These are phyloP conservation scores for Gavialis gangeticus DNA, from an alignment of 2,113 vertebrate species.

Conservation along the genomic window DNA sequence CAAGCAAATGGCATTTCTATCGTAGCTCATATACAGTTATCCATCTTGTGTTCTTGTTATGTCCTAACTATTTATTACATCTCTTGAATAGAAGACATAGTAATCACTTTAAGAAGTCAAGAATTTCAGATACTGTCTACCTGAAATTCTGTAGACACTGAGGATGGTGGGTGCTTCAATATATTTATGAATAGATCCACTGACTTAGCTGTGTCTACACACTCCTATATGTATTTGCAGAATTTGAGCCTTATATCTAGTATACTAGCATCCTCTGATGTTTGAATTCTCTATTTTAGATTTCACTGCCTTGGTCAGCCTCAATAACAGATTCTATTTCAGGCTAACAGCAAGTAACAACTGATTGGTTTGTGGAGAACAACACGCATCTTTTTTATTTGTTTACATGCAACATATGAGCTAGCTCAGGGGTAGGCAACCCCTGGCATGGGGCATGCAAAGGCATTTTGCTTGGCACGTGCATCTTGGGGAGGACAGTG, in stretches of 20 bases:
- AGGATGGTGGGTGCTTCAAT: not conserved
- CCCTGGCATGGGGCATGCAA: too few relatives aligned
- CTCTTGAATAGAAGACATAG: not conserved
- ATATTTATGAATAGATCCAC: rapidly evolving
- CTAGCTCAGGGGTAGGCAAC: not conserved
- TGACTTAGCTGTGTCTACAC: not conserved
- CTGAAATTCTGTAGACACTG: not conserved
- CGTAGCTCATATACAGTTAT: rapidly evolving
- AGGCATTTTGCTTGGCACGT: too few relatives aligned
- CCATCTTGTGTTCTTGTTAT: too few relatives aligned
- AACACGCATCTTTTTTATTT: not conserved
- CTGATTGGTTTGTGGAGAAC: not conserved
- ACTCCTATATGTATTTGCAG: not conserved
- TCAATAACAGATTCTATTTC: not conserved
- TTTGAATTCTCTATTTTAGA: not conserved
- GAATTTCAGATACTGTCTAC: not conserved
- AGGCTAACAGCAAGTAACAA: not conserved
- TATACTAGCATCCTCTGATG: not conserved
- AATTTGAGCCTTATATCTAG: not conserved
- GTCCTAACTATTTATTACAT: not conserved
- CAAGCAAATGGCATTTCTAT: not conserved
- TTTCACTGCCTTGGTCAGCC: not conserved
- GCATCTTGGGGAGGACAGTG: too few relatives aligned
- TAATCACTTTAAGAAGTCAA: not conserved
- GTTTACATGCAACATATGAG: not conserved